Evolutionary conservation across 2,888 invertebrate genomes (phyloP).

Genomic region (Lymantria monacha): DNA sequence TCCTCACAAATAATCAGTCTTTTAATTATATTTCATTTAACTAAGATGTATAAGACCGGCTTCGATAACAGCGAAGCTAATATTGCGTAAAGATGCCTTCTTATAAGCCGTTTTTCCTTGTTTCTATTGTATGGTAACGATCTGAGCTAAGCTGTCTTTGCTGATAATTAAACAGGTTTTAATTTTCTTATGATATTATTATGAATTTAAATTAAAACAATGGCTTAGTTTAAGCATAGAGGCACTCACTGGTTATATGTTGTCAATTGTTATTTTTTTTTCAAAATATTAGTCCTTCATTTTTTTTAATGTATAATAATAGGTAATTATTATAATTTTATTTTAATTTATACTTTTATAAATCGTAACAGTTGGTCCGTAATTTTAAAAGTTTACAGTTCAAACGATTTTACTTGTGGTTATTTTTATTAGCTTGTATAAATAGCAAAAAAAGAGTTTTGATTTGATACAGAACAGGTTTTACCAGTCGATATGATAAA

Average conservation of each 20-base stretch:
- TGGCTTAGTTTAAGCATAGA: background rate
- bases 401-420: too few relatives aligned
- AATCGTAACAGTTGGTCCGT: background rate
- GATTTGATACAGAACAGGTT: too few relatives aligned
- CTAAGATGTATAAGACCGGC: constrained; percentile 22
- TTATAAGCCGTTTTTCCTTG: constrained; percentile 27
- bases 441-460: too few relatives aligned
- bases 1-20: background rate
- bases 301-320: background rate
- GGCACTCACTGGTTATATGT: background rate
- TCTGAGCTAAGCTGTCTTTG: background rate
- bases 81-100: constrained; percentile 33
- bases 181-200: background rate
- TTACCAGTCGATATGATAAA: too few relatives aligned
- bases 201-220: background rate
- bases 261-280: background rate
- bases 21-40: constrained; percentile 6
- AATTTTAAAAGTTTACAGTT: too few relatives aligned
- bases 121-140: constrained; percentile 14
- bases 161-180: constrained; percentile 20
- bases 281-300: background rate
- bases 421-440: too few relatives aligned
- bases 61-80: constrained; percentile 28
- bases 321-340: background rate
- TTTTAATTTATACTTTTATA: background rate